These are phyloP conservation scores for Callaeas wilsoni DNA, from an alignment of 2,113 vertebrate genomes.

Conservation along the genomic window DNA sequence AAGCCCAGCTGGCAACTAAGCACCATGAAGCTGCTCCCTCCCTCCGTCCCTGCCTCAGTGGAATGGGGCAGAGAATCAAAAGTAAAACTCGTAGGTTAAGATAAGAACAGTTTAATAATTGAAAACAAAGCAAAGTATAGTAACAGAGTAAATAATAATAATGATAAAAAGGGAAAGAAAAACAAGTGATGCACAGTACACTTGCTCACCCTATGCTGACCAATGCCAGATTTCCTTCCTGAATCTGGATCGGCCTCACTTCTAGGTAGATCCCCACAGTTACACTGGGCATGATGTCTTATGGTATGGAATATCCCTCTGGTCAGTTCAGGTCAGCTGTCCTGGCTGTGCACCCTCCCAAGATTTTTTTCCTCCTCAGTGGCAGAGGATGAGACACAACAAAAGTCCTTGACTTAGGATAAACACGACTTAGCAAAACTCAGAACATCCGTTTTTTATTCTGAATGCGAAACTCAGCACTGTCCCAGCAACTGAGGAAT, in stretches of 20 bases:
- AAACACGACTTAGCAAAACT: not conserved
- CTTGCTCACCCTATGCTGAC: not conserved
- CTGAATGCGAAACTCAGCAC: not conserved
- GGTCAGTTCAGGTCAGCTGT: not conserved
- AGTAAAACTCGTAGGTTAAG: not conserved
- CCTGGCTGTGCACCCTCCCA: not conserved
- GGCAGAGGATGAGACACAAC: not conserved
- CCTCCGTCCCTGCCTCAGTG: fast-evolving
- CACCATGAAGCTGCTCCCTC: not conserved
- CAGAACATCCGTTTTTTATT: not conserved
- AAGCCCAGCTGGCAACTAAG: not conserved
- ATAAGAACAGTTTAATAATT: not conserved
- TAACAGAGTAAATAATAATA: not conserved
- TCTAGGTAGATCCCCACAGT: not conserved
- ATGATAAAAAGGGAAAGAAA: not conserved
- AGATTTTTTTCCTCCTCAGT: not conserved
- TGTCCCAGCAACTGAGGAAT: not conserved
- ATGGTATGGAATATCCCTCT: not conserved
- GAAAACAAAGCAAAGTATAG: not conserved
- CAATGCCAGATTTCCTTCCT: not conserved
- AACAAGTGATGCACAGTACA: not conserved
- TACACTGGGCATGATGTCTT: not conserved
- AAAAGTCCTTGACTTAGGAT: not conserved
- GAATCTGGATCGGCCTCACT: not conserved
- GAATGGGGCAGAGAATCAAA: not conserved